A percentile compares a stretch with the other conserved stretches of the same genome.
These are phyloP conservation scores for Chymomyza procnemis DNA, from an alignment of 2,888 invertebrate species.

Conservation along the genomic window DNA sequence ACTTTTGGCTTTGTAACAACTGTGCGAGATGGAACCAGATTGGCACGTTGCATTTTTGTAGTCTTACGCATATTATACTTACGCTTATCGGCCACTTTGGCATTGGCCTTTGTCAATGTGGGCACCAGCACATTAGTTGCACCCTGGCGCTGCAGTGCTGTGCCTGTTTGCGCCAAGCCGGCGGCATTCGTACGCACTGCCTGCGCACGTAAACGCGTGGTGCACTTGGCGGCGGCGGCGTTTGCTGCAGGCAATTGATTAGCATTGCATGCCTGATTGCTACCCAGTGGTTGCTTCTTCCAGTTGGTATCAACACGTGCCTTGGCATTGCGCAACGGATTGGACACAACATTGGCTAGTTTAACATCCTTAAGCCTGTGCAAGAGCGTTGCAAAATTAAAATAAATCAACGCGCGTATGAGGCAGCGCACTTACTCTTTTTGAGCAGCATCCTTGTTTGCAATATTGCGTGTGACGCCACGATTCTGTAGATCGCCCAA, in stretches of 20 bases:
- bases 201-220: constrained; percentile 60
- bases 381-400: neutral
- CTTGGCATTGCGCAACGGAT: constrained; percentile 74
- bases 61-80: constrained; percentile 28
- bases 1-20: constrained; percentile 34
- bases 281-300: constrained; percentile 66
- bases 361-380: constrained; percentile 66
- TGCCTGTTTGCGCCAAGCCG: constrained; percentile 3
- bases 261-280: constrained; percentile 14
- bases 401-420: neutral
- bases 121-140: constrained; percentile 29
- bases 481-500: constrained; percentile 80
- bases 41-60: constrained; percentile 13
- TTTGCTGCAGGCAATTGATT: constrained; percentile 5
- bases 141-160: constrained; percentile 38
- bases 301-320: constrained; percentile 77
- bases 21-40: constrained; percentile 7
- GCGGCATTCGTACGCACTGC: constrained; percentile 59
- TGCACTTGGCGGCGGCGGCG: constrained; percentile 12
- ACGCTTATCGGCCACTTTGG: constrained; percentile 60
- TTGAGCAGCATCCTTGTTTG: constrained; percentile 63
- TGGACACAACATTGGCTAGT: constrained; percentile 59
- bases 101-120: constrained; percentile 62
- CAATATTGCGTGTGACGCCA: constrained; percentile 71
- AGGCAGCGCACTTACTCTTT: constrained; percentile 67